A percentile compares a stretch with the other conserved stretches of the same genome.
phyloP scores from a whole-genome alignment of 2,888 invertebrate species.

The Scotopteryx bipunctaria region DNA sequence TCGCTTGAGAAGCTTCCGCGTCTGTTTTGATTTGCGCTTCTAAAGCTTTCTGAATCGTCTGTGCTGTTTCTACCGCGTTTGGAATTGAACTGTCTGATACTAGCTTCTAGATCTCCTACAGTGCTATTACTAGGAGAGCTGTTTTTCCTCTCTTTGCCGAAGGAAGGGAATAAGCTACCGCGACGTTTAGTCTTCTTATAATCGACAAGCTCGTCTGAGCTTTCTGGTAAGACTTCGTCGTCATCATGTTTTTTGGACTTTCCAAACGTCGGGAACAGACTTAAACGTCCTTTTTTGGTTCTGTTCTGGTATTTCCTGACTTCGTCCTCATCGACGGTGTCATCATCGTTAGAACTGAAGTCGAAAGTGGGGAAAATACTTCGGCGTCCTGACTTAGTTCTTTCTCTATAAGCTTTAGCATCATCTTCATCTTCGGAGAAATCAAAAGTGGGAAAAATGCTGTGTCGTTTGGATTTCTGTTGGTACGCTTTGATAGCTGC shows the following conservation, averaged over 20 bases:
- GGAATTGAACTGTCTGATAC: slow-evolving; percentile 68
- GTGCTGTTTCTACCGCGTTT: slow-evolving; percentile 59
- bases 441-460: slow-evolving; percentile 71
- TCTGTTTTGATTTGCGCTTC: slow-evolving; percentile 46
- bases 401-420: slow-evolving; percentile 64
- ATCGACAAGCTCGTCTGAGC: slow-evolving; percentile 71
- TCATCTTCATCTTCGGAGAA: slow-evolving; percentile 76
- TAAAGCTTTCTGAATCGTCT: slow-evolving; percentile 54
- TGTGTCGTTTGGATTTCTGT: slow-evolving; percentile 64
- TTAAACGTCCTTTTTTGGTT: slow-evolving; percentile 70
- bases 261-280: slow-evolving; percentile 73
- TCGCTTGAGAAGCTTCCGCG: slow-evolving; percentile 55
- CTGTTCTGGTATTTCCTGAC: slow-evolving; percentile 69
- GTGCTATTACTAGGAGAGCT: slow-evolving; percentile 57
- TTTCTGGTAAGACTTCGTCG: slow-evolving; percentile 70
- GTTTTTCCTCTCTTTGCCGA: slow-evolving; percentile 69
- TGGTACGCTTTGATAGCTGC: slow-evolving; percentile 35
- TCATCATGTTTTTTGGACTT: slow-evolving; percentile 61
- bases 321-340: slow-evolving; percentile 71
- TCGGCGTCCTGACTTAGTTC: slow-evolving; percentile 63
- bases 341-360: slow-evolving; percentile 64
- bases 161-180: slow-evolving; percentile 69
- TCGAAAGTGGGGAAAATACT: slow-evolving; percentile 75
- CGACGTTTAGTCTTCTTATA: slow-evolving; percentile 74
- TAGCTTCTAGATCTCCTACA: slow-evolving; percentile 67